Evolutionary conservation across 2,888 invertebrate species (phyloP), one percentile per base, ranked within the genome.

Genomic region (Parapristionchus giblindavisi): DNA sequence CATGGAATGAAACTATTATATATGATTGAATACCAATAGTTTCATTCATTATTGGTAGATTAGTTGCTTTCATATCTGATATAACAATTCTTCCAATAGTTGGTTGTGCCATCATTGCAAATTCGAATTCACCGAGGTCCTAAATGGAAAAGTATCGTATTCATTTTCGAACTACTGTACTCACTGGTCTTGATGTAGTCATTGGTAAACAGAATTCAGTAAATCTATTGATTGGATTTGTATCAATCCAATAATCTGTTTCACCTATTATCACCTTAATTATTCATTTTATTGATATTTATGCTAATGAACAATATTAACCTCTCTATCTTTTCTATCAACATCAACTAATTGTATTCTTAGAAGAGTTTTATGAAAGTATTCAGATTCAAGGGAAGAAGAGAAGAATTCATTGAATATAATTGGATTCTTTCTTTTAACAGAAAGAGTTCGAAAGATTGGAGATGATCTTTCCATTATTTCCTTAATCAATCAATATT

Each of bases 101-200:
- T 34, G 63, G 75, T 14, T 51, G 75, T 29, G 65, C 65, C 51
- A 36, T 66, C 29, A 75, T 29, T 17, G 70, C 70, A 40, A 75
- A 66, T 66, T 75, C 66, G 17, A 75, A 56, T n/a, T 75, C 75
- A 1, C 75, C 75, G 24, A 75, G 32, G 27, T 75, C 75, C 75
- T 75, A 5, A 34, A 66, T 38, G n/a, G 1, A 29, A 14, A n/a
- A 3, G 2, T 34, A 1, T 21, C 3, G 3, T 29, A 6, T 21
- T 21, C 4, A 0, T 11, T 29, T 58, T 27, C 58, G 1, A n/a
- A n/a, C n/a, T 58, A 1, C 21, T 29, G 34, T 29, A n/a, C 58
- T 48, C n/a, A 71, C 71, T 40, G 71, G 71, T 40, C 32, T 71
- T 4, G 71, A 6, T 5, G 40, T 29, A n/a, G 17, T 58, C 71